These are phyloP conservation scores for Alouatta palliata DNA, from an alignment of 2,113 vertebrate species.

Conservation along the genomic window DNA sequence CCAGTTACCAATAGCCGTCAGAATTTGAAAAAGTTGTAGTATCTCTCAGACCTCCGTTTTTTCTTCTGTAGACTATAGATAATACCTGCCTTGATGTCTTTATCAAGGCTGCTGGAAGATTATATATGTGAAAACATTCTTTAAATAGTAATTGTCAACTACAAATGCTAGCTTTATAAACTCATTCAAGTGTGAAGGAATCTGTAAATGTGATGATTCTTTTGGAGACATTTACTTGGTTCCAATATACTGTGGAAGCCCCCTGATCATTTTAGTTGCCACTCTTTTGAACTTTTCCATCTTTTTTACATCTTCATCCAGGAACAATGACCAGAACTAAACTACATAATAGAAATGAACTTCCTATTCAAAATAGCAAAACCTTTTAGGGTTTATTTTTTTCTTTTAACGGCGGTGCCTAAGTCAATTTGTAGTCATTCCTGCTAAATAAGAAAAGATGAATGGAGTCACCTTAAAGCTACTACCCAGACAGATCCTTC, in stretches of 20 bases:
- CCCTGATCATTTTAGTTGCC: neutral
- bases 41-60: conserved; percentile 11
- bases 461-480: neutral
- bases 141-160: conserved; percentile 1
- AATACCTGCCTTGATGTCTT: neutral
- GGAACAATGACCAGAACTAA: neutral
- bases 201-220: neutral
- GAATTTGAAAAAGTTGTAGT: neutral
- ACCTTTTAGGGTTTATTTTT: neutral
- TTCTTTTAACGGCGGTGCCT: neutral
- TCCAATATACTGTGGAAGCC: neutral
- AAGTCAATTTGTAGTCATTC: neutral
- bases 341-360: neutral
- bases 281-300: neutral
- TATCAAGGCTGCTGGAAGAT: neutral
- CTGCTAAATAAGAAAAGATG: conserved; percentile 3
- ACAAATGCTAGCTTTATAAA: neutral
- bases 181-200: neutral
- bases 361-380: neutral
- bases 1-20: neutral
- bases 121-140: neutral
- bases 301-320: neutral
- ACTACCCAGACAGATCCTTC: neutral
- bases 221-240: conserved; percentile 4
- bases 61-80: neutral